Percentiles rank a stretch among this genome's conserved stretches.
These are phyloP conservation scores for Troilus luridus DNA, from an alignment of 2,888 invertebrate genomes.

Conservation along the genomic window DNA sequence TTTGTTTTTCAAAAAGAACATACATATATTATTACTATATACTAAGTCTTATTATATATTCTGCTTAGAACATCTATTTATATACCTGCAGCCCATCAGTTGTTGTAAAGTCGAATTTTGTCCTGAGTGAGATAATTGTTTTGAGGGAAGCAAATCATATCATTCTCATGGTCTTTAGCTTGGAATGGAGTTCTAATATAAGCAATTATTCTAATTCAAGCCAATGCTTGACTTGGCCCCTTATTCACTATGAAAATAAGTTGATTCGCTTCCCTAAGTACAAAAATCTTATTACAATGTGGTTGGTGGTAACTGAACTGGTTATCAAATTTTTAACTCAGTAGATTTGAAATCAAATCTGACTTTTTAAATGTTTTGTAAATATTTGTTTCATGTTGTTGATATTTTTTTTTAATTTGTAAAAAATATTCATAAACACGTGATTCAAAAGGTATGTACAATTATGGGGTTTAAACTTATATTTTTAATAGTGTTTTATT, in stretches of 20 bases:
- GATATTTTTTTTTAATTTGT: not conserved
- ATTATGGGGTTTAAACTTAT: slow-evolving; percentile 15
- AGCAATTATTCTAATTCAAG: no score
- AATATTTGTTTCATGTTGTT: not conserved
- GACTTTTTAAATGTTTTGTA: not conserved
- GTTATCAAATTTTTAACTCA: not conserved
- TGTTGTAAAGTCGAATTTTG: no score
- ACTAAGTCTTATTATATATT: not conserved
- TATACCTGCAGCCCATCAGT: not conserved
- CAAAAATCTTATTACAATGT: not conserved
- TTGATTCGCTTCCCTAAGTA: not conserved
- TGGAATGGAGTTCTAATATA: no score
- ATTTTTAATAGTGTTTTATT: not conserved
- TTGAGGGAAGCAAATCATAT: no score
- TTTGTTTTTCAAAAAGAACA: no score
- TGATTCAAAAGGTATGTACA: slow-evolving; percentile 31
- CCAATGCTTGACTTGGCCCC: no score
- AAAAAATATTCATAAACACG: not conserved
- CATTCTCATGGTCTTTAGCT: no score
- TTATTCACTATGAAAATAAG: no score
- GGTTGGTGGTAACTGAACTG: not conserved
- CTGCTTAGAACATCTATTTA: not conserved
- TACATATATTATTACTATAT: no score
- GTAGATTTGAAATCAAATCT: not conserved
- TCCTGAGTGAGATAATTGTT: no score